Evolutionary conservation across 1,140 invertebrate species (phyloP).

Genomic region (Drosophila repletoides): DNA sequence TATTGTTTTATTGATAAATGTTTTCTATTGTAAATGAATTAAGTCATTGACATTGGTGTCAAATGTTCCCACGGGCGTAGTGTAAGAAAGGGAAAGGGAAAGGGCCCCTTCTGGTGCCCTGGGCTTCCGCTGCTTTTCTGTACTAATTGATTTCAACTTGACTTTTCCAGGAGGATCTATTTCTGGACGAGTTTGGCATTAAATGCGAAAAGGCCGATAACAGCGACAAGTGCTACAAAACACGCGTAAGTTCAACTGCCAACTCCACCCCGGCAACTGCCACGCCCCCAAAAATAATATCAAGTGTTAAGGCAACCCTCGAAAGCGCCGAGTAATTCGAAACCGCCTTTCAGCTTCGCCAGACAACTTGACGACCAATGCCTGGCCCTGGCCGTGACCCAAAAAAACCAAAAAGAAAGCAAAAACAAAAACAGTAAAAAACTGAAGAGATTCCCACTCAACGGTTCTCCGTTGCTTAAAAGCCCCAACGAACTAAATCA

Average conservation of each 20-base stretch:
- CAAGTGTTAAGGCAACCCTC: constrained; percentile 26
- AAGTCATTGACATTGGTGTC: constrained; percentile 13
- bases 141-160: constrained; percentile 21
- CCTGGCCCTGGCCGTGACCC: constrained; percentile 24
- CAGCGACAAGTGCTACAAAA: constrained; percentile 68
- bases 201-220: constrained; percentile 67
- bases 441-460: background rate
- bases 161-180: constrained; percentile 71
- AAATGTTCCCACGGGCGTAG: constrained; percentile 8
- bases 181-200: constrained; percentile 73
- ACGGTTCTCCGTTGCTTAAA: background rate
- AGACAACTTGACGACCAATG: constrained; percentile 45
- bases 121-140: constrained; percentile 35
- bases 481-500: no score
- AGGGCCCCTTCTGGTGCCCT: background rate
- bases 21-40: background rate
- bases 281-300: background rate
- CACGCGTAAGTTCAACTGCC: constrained; percentile 55
- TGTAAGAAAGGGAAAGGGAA: background rate
- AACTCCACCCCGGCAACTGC: background rate
- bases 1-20: constrained; percentile 3
- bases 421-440: constrained; percentile 9
- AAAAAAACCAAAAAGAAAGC: no score
- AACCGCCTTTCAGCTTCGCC: constrained; percentile 40
- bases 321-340: constrained; percentile 23